These are phyloP conservation scores for Schizaphis graminum DNA, from an alignment of 2,888 invertebrate genomes.

Conservation along the genomic window DNA sequence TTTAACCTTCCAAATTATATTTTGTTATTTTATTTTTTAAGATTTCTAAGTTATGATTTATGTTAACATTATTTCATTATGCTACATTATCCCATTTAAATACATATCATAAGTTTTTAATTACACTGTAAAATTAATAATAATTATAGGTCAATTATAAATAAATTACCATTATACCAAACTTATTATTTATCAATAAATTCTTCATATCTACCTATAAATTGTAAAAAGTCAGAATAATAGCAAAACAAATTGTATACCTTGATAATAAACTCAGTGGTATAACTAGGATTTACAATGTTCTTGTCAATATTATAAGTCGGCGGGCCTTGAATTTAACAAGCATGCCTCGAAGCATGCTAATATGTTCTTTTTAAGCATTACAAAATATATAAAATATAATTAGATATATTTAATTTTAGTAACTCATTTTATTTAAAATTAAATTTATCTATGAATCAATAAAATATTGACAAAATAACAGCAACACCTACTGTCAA, in stretches of 20 bases:
- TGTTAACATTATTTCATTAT: neutral
- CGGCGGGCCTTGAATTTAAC: neutral
- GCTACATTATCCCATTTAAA: neutral
- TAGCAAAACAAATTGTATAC: neutral
- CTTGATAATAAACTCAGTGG: neutral
- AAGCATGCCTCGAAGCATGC: no score
- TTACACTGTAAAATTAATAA: neutral
- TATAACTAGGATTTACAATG: neutral
- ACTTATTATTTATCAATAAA: neutral
- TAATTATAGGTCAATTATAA: neutral
- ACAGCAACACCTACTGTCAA: neutral
- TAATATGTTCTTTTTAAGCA: neutral
- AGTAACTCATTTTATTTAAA: neutral
- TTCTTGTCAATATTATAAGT: neutral
- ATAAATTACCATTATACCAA: neutral
- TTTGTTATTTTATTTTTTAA: neutral
- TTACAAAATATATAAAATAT: neutral
- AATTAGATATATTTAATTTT: neutral
- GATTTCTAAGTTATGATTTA: neutral
- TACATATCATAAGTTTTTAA: neutral
- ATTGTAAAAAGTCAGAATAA: no score
- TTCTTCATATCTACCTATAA: neutral
- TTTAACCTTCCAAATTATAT: neutral
- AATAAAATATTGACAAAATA: neutral
- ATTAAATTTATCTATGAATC: neutral